These are phyloP conservation scores for Etheostoma perlongum DNA, from an alignment of 2,797 vertebrate species.

Conservation along the genomic window DNA sequence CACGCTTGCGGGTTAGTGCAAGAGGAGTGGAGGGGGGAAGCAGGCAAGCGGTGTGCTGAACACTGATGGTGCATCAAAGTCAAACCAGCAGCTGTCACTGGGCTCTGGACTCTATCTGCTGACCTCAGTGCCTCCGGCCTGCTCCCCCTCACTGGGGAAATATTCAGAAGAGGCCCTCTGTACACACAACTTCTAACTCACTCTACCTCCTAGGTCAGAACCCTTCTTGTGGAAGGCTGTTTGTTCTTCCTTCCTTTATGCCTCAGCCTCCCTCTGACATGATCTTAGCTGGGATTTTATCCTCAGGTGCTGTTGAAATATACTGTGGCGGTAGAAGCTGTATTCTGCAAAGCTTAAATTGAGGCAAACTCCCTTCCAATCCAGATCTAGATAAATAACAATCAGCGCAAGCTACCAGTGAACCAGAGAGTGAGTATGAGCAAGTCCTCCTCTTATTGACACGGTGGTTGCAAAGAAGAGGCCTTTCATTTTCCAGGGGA, in stretches of 20 bases:
- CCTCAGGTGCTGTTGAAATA: conserved; percentile 51
- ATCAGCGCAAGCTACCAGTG: conserved; percentile 57
- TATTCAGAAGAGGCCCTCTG: conserved; percentile 68
- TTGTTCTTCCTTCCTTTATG: conserved; percentile 60
- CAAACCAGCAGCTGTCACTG: conserved; percentile 83
- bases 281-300: conserved; percentile 47
- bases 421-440: conserved; percentile 61
- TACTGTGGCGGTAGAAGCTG: conserved; percentile 19
- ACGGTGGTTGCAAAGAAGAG: conserved; percentile 40
- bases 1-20: conserved; percentile 70
- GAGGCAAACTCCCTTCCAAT: conserved; percentile 46
- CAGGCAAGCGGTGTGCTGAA: conserved; percentile 57
- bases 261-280: conserved; percentile 55
- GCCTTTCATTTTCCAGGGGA: conserved; percentile 68
- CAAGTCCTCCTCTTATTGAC: conserved; percentile 72
- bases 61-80: conserved; percentile 84
- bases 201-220: conserved; percentile 57
- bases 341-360: conserved; percentile 33
- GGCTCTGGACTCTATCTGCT: conserved; percentile 77
- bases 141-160: conserved; percentile 69
- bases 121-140: conserved; percentile 73
- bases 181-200: conserved; percentile 55
- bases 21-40: conserved; percentile 46
- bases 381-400: conserved; percentile 69
- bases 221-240: conserved; percentile 57